Percentiles rank a stretch among this genome's conserved stretches.
Conservation (phyloP, 2,113 vertebrate genomes). For the Merops nubicus region DNA sequence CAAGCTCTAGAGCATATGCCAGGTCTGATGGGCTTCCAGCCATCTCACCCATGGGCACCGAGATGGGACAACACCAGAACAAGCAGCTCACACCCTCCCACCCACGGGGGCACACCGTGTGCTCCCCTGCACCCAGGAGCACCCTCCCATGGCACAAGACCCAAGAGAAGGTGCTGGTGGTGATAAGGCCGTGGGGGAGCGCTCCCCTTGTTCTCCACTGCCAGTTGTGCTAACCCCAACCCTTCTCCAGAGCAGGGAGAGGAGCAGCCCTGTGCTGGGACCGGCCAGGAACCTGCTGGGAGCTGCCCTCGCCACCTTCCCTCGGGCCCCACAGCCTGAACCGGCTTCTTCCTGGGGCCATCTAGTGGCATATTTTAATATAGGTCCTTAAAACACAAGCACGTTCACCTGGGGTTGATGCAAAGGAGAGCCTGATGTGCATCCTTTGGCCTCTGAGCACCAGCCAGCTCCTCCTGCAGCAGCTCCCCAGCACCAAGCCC, state of each 20-base stretch:
- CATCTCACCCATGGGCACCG: rapidly evolving
- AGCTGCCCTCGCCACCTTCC: background rate
- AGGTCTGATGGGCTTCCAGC: background rate
- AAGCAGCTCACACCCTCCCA: background rate
- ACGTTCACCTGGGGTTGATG: background rate
- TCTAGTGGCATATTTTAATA: conserved; percentile 54
- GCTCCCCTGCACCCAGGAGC: background rate
- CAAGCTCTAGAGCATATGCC: rapidly evolving
- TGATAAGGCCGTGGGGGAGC: background rate
- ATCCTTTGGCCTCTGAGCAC: background rate
- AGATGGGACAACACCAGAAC: background rate
- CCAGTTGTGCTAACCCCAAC: background rate
- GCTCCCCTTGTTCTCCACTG: background rate
- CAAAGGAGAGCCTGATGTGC: background rate
- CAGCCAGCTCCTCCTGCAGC: background rate
- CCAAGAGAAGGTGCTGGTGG: background rate
- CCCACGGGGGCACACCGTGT: rapidly evolving
- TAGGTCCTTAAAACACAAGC: rapidly evolving
- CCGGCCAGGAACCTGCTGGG: background rate
- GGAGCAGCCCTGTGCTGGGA: background rate
- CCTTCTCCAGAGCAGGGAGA: background rate
- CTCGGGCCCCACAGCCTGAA: background rate
- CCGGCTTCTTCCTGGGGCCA: conserved; percentile 49
- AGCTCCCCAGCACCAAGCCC: background rate
- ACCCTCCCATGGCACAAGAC: rapidly evolving